Base-by-base conservation (phyloP, 2,797 vertebrate genomes). In the Muscicapa comitata region DNA sequence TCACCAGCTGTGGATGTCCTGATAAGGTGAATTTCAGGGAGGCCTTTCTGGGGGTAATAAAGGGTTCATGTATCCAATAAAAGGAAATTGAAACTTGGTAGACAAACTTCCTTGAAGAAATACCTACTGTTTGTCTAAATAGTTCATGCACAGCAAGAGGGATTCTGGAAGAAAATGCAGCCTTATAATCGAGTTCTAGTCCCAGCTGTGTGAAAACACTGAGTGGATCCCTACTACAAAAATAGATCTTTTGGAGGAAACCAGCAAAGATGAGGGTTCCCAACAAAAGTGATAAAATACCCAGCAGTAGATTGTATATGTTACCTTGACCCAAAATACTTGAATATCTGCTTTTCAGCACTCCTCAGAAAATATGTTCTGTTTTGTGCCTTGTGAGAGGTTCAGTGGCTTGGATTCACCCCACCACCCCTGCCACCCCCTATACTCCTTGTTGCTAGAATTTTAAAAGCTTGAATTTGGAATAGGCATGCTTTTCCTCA, bases 381-480 rank as follows among this genome's bases (percentile, higher is more conserved):
- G 11, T 62, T 91, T 88, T 71, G 24, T 1, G 9, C 48, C 35
- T 76, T 48, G 37, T 48, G 47, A 83, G 50, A 90, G 11, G 24
- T 65, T 94, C 76, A 42, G 40, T 35, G 24, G 23, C 63, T 88
- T 75, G 57, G 31, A 21, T 83, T 42, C 47, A 6, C 10, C 7
- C 14, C 7, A 45, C 9, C 7, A 14, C 5, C 53, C 24, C 33
- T 1, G 0, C 33, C 33, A 38, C 13, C 51, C 17, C 33, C 31
- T 40, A 40, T 55, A 15, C 9, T 26, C 47, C 86, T 93, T 89
- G 54, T 95, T 88, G 42, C 82, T 94, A 57, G 42, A 76, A 75
- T 96, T 94, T 84, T 88, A 73, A 70, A 93, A 84, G 58, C 48
- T 88, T 87, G 73, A 89, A 86, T 93, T 95, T 90, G 89, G 65